phyloP scores from a whole-genome alignment of 2,888 invertebrate genomes.

The Melanchra persicariae region DNA sequence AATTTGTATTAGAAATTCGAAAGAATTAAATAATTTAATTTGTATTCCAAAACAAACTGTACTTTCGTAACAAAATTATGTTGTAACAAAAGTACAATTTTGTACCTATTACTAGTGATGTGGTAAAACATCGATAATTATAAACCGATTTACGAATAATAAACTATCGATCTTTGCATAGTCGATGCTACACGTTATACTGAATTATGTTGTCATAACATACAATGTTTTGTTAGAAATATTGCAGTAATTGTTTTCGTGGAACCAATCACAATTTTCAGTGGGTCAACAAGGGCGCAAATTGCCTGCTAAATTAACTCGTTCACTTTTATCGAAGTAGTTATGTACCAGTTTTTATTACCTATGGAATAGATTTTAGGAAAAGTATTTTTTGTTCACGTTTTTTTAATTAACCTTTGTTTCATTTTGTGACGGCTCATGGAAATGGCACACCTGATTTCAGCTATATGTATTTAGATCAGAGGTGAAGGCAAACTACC shows the following conservation, averaged over 20 bases:
- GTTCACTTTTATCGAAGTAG: slow-evolving; percentile 3
- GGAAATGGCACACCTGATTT: not conserved
- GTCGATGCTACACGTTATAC: slow-evolving; percentile 13
- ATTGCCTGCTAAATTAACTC: slow-evolving; percentile 35
- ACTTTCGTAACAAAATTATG: no score
- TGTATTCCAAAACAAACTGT: no score
- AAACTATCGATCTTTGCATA: slow-evolving; percentile 29
- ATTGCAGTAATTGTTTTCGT: slow-evolving; percentile 52
- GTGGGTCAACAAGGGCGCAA: slow-evolving; percentile 34
- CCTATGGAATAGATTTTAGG: slow-evolving; percentile 8
- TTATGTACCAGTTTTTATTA: not conserved
- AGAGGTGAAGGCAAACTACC: no score
- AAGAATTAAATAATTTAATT: no score
- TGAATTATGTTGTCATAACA: slow-evolving; percentile 46
- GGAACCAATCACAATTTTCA: slow-evolving; percentile 46
- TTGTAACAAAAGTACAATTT: no score
- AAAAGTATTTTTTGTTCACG: not conserved
- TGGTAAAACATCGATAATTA: slow-evolving; percentile 2
- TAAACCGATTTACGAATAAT: slow-evolving; percentile 16
- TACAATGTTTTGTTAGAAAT: slow-evolving; percentile 28
- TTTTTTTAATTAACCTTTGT: not conserved
- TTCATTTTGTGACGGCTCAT: not conserved
- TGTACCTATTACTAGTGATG: not conserved
- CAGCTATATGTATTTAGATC: no score
- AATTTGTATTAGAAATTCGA: no score